Evolutionary conservation across 1,140 invertebrate species (phyloP).

Genomic region (Hirudo medicinalis): DNA sequence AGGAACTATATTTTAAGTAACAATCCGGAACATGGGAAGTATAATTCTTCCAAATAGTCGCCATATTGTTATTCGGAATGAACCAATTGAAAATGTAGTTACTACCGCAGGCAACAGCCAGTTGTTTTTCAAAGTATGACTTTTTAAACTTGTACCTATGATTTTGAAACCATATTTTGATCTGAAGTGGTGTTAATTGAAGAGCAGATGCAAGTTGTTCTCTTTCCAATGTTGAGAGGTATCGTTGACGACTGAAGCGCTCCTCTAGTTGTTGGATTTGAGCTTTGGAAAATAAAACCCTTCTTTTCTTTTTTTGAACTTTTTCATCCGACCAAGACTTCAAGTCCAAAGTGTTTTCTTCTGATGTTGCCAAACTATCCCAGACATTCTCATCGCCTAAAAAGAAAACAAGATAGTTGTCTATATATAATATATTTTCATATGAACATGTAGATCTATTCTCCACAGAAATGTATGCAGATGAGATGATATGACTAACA

Average conservation of each 20-base stretch:
- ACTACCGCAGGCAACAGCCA: neutral
- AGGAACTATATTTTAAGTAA: too few relatives aligned
- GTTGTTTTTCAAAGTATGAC: constrained; percentile 52
- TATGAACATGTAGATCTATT: too few relatives aligned
- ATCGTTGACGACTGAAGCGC: constrained; percentile 84
- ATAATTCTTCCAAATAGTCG: too few relatives aligned
- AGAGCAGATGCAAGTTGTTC: constrained; percentile 82
- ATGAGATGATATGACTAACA: too few relatives aligned
- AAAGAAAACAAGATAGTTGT: too few relatives aligned
- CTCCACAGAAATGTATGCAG: too few relatives aligned
- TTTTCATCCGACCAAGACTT: neutral
- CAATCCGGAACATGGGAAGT: too few relatives aligned
- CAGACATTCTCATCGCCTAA: too few relatives aligned
- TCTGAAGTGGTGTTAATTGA: constrained; percentile 49
- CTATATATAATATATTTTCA: too few relatives aligned
- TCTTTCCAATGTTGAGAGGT: constrained; percentile 83
- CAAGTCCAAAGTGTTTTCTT: too few relatives aligned
- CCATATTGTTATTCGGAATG: too few relatives aligned
- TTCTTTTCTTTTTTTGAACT: constrained; percentile 52
- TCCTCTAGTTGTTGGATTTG: constrained; percentile 91
- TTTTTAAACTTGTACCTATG: constrained; percentile 49
- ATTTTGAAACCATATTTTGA: constrained; percentile 94
- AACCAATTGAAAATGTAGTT: neutral
- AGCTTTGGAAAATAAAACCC: constrained; percentile 91
- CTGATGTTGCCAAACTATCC: too few relatives aligned